Evolutionary conservation across 53 echinoderm and acorn worm genomes (phyloP).

Genomic region (Patiria pectinifera): DNA sequence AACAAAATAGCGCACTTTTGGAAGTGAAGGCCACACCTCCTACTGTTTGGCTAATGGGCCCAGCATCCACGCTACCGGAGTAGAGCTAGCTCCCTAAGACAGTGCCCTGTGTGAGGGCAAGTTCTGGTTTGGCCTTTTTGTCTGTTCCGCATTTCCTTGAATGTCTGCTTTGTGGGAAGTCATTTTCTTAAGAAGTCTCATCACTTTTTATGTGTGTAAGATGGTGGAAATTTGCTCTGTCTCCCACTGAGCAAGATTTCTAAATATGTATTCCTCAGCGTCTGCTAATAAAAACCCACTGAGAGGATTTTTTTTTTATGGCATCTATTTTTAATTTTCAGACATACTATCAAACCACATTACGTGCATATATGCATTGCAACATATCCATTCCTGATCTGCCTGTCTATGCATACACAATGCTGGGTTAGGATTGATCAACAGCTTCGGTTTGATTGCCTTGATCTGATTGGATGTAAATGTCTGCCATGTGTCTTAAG

Average conservation of each 20-base stretch:
- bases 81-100: background rate
- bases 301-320: background rate
- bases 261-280: conserved; percentile 29
- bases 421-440: background rate
- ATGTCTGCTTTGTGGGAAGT: conserved; percentile 22
- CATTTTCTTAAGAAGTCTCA: conserved; percentile 6
- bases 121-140: background rate
- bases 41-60: conserved; percentile 33
- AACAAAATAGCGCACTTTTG: conserved; percentile 32
- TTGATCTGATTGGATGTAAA: background rate
- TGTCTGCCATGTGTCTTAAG: background rate
- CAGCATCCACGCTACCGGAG: conserved; percentile 12
- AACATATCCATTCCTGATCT: no score
- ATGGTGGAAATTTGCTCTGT: conserved; percentile 4
- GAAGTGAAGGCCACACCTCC: conserved; percentile 57
- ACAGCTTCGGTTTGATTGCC: background rate
- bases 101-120: background rate
- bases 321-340: conserved; percentile 26
- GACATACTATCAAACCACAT: background rate
- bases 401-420: background rate
- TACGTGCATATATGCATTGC: background rate
- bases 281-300: conserved; percentile 10
- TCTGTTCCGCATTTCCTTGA: conserved; percentile 16
- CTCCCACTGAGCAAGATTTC: conserved; percentile 8
- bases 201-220: background rate